Conservation (phyloP, 2,888 invertebrate genomes). For the Exocentrus adspersus region DNA sequence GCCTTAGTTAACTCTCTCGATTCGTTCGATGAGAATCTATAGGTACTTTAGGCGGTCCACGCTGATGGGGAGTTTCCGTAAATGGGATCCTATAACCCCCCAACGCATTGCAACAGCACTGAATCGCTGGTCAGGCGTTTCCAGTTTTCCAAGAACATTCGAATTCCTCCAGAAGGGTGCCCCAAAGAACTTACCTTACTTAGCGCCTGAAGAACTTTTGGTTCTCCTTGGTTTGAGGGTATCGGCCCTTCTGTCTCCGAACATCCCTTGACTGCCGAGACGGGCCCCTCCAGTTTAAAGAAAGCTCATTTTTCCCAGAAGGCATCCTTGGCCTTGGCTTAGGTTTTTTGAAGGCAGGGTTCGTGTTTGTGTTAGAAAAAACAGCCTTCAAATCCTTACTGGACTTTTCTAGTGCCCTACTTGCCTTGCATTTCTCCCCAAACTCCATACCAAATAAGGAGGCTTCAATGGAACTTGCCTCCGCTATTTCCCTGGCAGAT, state of each 20-base stretch:
- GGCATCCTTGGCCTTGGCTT: background rate
- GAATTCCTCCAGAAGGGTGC: too few relatives aligned
- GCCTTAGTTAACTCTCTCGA: background rate
- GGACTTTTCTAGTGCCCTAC: background rate
- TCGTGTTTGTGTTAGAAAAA: background rate
- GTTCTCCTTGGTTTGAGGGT: background rate
- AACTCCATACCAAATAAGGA: conserved; percentile 3
- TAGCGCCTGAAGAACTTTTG: background rate
- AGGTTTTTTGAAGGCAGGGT: too few relatives aligned
- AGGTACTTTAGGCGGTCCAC: too few relatives aligned
- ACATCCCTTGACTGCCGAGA: background rate
- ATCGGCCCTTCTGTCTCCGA: background rate
- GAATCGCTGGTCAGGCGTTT: too few relatives aligned
- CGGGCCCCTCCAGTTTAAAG: conserved; percentile 14
- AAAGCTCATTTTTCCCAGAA: too few relatives aligned
- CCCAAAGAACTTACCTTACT: background rate
- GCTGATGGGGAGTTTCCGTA: too few relatives aligned
- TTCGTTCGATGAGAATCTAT: background rate
- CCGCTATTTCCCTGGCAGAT: conserved; percentile 1
- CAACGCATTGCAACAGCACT: too few relatives aligned
- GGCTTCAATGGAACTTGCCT: background rate
- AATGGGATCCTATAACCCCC: too few relatives aligned
- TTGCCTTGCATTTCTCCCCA: background rate
- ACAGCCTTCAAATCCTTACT: background rate
- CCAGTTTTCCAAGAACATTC: too few relatives aligned